A percentile compares a stretch with the other conserved stretches of the same genome.
These are phyloP conservation scores for Peromyscus aztecus DNA, from an alignment of 2,797 vertebrate genomes.

Conservation along the genomic window DNA sequence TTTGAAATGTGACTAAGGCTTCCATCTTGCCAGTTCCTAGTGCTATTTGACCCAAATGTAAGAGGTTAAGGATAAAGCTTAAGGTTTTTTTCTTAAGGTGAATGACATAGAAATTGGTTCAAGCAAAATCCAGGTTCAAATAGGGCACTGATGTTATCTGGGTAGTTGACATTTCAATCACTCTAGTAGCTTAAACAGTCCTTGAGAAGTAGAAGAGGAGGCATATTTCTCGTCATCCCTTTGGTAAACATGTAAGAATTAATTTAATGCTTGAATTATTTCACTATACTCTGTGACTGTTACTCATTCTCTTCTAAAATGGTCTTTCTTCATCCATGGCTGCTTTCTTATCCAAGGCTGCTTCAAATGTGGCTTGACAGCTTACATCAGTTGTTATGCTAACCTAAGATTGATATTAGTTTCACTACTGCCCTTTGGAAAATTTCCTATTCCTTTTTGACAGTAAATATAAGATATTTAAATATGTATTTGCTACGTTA, in stretches of 20 bases:
- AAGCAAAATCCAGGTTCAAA: conserved; percentile 56
- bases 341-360: conserved; percentile 81
- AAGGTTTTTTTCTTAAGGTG: neutral
- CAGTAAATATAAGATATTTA: conserved; percentile 9
- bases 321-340: conserved; percentile 88
- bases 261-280: conserved; percentile 91
- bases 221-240: conserved; percentile 87
- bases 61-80: conserved; percentile 56
- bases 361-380: conserved; percentile 83
- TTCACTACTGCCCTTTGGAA: conserved; percentile 24
- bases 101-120: conserved; percentile 14
- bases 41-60: conserved; percentile 58
- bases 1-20: conserved; percentile 32
- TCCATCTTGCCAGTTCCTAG: conserved; percentile 49
- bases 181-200: conserved; percentile 76
- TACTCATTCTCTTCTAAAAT: conserved; percentile 89
- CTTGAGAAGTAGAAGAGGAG: conserved; percentile 84
- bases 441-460: neutral
- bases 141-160: conserved; percentile 74
- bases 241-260: conserved; percentile 91
- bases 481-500: neutral
- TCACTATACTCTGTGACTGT: conserved; percentile 87
- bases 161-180: conserved; percentile 77
- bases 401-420: conserved; percentile 73
- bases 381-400: conserved; percentile 77